Conservation (phyloP, 2,797 vertebrate species). For the Tapera naevia region DNA sequence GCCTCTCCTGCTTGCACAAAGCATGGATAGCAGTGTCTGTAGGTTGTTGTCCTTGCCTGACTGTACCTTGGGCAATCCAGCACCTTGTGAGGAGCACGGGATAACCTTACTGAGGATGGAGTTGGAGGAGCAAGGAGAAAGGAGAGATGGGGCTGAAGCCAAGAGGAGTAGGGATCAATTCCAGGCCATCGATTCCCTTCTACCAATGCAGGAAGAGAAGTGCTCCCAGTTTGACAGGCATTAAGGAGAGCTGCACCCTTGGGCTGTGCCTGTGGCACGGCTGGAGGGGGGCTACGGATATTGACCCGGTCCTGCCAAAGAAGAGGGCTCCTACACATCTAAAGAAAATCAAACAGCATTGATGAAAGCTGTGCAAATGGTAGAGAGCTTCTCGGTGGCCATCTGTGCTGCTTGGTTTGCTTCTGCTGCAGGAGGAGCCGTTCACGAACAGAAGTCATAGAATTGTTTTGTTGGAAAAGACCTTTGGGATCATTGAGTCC, state of each 20-base stretch:
- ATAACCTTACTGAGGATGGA: neutral
- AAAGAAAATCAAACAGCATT: rapidly evolving
- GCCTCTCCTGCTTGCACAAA: neutral
- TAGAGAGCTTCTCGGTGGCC: too few species aligned
- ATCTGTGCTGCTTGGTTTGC: neutral
- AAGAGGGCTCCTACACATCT: rapidly evolving
- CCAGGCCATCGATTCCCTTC: neutral
- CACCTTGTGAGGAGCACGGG: too few species aligned
- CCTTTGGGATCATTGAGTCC: too few species aligned
- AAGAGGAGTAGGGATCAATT: neutral
- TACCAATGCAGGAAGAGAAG: neutral
- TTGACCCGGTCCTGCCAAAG: neutral
- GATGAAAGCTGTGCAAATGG: neutral
- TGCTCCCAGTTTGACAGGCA: neutral
- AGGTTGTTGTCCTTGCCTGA: neutral
- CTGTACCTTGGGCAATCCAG: rapidly evolving
- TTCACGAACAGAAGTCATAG: rapidly evolving
- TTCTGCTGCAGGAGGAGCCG: neutral
- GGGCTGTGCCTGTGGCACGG: rapidly evolving
- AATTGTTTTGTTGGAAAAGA: too few species aligned
- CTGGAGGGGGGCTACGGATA: neutral
- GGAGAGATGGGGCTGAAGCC: neutral
- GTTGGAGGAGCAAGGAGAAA: neutral
- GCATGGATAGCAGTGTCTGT: neutral
- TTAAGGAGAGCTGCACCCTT: rapidly evolving